phyloP scores from a whole-genome alignment of 2,888 invertebrate genomes.

The Erebia ligea region DNA sequence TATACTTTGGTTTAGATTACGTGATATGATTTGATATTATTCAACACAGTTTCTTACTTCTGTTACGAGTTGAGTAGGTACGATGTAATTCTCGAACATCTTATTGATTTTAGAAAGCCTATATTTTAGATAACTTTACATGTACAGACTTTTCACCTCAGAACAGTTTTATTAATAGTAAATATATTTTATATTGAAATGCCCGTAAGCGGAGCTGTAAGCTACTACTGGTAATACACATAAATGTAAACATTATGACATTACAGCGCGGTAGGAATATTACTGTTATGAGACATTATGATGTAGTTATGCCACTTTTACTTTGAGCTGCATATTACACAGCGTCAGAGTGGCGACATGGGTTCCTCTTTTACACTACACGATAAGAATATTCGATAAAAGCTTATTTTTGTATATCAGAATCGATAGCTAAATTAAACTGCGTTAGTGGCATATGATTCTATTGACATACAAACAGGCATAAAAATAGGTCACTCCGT shows the following conservation, averaged over 20 bases:
- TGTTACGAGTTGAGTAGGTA: not conserved
- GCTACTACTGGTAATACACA: conserved; percentile 25
- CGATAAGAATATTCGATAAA: conserved; percentile 3
- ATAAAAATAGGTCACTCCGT: no score
- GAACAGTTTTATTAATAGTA: conserved; percentile 27
- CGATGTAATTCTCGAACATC: conserved; percentile 14
- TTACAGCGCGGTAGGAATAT: conserved; percentile 26
- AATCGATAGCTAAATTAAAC: no score
- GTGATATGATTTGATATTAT: conserved; percentile 20
- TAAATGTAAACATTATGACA: conserved; percentile 30
- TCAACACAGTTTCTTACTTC: conserved; percentile 15
- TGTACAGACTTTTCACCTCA: conserved; percentile 17
- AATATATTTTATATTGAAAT: conserved; percentile 26
- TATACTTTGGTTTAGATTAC: conserved; percentile 17
- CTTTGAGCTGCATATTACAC: conserved; percentile 32
- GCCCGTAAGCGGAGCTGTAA: conserved; percentile 19
- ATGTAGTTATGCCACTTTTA: conserved; percentile 40
- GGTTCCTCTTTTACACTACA: conserved; percentile 13
- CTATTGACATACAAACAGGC: no score
- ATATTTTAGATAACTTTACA: conserved; percentile 7
- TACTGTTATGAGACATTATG: conserved; percentile 37
- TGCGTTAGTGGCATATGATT: no score
- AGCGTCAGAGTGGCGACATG: conserved; percentile 28
- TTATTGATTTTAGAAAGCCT: conserved; percentile 25
- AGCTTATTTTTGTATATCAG: not conserved